Conservation (phyloP, 2,797 vertebrate genomes). For the Amazonetta brasiliensis region DNA sequence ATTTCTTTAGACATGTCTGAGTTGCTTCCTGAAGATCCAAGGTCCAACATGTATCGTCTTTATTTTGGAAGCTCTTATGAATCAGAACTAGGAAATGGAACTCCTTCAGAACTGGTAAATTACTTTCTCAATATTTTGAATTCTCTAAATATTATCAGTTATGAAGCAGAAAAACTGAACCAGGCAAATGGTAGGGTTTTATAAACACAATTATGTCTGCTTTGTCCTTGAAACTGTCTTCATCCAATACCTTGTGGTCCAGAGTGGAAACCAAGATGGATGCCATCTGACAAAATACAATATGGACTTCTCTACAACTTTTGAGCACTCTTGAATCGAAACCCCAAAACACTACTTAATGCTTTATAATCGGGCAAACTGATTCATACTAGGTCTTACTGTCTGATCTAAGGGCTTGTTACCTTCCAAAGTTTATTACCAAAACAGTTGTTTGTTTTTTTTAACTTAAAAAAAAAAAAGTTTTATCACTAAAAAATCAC, state of each 20-base stretch:
- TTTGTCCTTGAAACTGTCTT: background rate
- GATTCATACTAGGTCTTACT: background rate
- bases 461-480: background rate
- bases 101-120: conserved; percentile 86
- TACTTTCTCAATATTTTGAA: background rate
- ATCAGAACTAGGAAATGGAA: conserved; percentile 90
- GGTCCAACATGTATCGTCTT: conserved; percentile 90
- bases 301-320: background rate
- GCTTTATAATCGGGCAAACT: background rate
- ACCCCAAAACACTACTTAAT: background rate
- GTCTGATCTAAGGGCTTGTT: background rate
- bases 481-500: background rate
- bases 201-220: background rate
- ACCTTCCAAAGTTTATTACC: background rate
- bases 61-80: conserved; percentile 97
- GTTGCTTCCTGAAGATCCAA: conserved; percentile 83
- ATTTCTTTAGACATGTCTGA: conserved; percentile 85
- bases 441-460: background rate
- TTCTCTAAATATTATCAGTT: background rate
- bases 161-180: background rate
- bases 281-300: background rate
- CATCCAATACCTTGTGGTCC: background rate
- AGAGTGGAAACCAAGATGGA: background rate
- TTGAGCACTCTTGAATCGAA: background rate
- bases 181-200: background rate